Base-by-base conservation (phyloP, 1,140 invertebrate genomes). In the Pogonomyrmex californicus region DNA sequence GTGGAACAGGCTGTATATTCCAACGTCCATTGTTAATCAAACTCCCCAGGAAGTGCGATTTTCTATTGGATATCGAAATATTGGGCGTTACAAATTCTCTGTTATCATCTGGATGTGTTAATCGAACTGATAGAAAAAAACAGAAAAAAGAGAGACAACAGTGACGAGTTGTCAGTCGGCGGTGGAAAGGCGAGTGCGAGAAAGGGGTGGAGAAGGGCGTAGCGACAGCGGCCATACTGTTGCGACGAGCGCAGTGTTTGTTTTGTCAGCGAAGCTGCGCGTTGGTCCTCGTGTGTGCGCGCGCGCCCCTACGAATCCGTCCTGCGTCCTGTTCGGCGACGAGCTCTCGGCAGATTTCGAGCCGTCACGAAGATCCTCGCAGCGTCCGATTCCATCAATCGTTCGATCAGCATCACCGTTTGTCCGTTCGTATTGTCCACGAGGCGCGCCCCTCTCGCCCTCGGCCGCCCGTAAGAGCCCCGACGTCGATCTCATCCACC, bases 171-270 rank as follows among this genome's bases (percentile, higher is more conserved):
- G 51, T 2, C 47, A 56, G 33, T 17, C 51, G 51, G 54, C 71
- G n/a, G 51, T 58, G 47, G 49, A 33, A 76, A 23, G 23, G n/a
- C 41, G 41, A n/a, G 30, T 4, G 60, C 10, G 56, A 62, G 60
- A 62, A 30, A 62, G 60, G 33, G 14, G 33, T 2, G 30, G 12
- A 30, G 23, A 36, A 6, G 36, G 7, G 54, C 71, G 36, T 33
- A 60, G 38, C 78, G 38, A 56, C 56, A 77, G 49, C 93, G 88
- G 93, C 93, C 93, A 94, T 93, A 93, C 93, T 94, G 92, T 90
- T 91, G 89, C 44, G 41, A 12, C 14, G 54, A 90, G 81, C 87
- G 89, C 78, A 92, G 91, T 94, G 91, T 94, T 94, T 94, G 93
- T 94, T 94, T 94, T 94, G 92, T 56, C 54, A 9, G 93, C 93